A percentile compares a stretch with the other conserved stretches of the same genome.
phyloP scores from a whole-genome alignment of 2,888 invertebrate species.

The Punctoribates punctum region DNA sequence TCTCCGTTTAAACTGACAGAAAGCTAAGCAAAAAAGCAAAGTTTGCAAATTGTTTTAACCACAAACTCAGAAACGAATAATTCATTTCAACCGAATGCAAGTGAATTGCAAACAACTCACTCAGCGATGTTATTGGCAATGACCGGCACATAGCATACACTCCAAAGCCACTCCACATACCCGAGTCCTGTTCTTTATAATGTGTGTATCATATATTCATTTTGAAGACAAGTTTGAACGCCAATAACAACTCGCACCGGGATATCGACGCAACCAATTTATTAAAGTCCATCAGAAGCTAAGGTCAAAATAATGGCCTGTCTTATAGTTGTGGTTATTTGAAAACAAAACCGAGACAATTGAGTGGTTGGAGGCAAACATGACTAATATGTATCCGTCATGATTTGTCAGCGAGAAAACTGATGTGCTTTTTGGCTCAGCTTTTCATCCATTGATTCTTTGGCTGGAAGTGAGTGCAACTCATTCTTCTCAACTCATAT shows the following conservation, averaged over 20 bases:
- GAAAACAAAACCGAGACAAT: background rate
- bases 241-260: slow-evolving; percentile 32
- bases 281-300: slow-evolving; percentile 28
- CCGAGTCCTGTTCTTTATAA: background rate
- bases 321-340: too few relatives aligned
- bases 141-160: background rate
- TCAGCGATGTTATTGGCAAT: slow-evolving; percentile 35
- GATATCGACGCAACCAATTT: slow-evolving; percentile 32
- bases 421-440: background rate
- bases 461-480: slow-evolving; percentile 14
- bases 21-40: slow-evolving; percentile 16
- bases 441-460: slow-evolving; percentile 24
- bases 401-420: slow-evolving; percentile 30
- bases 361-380: slow-evolving; percentile 1
- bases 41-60: slow-evolving; percentile 38
- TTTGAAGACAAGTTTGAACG: slow-evolving; percentile 1
- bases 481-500: slow-evolving; percentile 32
- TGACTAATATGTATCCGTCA: slow-evolving; percentile 34
- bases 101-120: slow-evolving; percentile 29
- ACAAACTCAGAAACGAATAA: background rate
- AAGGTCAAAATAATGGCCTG: slow-evolving; percentile 22
- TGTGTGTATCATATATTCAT: slow-evolving; percentile 31
- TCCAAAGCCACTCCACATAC: background rate
- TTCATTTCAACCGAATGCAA: slow-evolving; percentile 27
- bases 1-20: slow-evolving; percentile 6